A percentile compares a stretch with the other conserved stretches of the same genome.
phyloP scores from a whole-genome alignment of 2,113 vertebrate species.

The Myotis davidii region DNA sequence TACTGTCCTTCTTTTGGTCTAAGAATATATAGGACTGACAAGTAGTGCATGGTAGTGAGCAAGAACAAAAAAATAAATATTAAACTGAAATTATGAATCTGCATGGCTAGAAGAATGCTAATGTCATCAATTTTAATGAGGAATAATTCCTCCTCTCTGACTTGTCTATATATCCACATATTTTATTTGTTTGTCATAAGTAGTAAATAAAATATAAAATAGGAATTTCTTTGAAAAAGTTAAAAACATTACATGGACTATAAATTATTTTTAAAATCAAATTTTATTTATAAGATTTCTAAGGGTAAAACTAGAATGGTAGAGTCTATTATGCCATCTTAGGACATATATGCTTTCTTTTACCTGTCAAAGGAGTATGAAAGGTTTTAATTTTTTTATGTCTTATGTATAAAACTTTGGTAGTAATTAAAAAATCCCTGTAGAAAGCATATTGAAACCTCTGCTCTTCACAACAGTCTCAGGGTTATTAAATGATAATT shows the following conservation, averaged over 20 bases:
- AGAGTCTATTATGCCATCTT: not conserved
- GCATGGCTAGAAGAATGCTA: not conserved
- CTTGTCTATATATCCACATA: not conserved
- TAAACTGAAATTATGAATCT: not conserved
- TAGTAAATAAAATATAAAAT: not conserved
- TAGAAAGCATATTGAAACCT: not conserved
- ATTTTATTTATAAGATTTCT: not conserved
- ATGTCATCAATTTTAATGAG: not conserved
- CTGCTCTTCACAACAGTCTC: conserved; percentile 30
- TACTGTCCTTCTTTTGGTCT: not conserved
- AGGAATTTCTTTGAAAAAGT: not conserved
- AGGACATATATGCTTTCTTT: not conserved
- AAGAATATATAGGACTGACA: not conserved
- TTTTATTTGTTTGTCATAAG: not conserved
- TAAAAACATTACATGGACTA: not conserved
- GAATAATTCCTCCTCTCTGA: not conserved
- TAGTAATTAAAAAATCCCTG: not conserved
- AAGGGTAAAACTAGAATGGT: not conserved
- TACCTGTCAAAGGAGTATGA: not conserved
- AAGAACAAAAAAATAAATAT: not conserved
- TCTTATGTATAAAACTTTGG: conserved; percentile 21
- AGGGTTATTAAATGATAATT: conserved; percentile 57
- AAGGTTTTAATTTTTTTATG: not conserved
- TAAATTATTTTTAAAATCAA: conserved; percentile 22
- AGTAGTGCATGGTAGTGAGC: not conserved